Evolutionary conservation across 2,888 invertebrate species (phyloP), one percentile per base, ranked within the genome.

Genomic region (Elegia similella): DNA sequence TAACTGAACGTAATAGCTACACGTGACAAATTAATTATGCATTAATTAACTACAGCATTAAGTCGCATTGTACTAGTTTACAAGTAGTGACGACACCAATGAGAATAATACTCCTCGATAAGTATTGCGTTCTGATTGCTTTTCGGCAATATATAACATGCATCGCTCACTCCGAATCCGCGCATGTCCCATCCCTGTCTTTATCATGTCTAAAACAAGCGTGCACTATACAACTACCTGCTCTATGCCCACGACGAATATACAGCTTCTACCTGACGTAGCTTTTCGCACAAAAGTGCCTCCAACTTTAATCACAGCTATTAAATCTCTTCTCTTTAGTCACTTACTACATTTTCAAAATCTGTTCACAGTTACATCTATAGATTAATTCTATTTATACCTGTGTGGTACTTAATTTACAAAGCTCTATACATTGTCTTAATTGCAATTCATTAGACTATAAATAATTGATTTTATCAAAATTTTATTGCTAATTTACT

Each of bases 381-480:
- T 82, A 77, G 71, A 77, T 83, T 84, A 86, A 77, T 72, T 82
- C 82, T 89, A 88, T 82, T 75, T 83, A 78, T 76, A 89, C 89
- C 89, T 88, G 86, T 88, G 82, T 88, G 82, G 82, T 84, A 85
- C 88, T 87, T 88, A 88, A 72, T 78, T 84, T 91, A 90, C 85
- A 78, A 91, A 91, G 91, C 91, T 91, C 92, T 91, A 92, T 90
- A 91, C 91, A 90, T 84, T 86, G 80, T 86, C 88, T 88, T 91
- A 88, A 79, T 86, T 82, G 85, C 86, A 82, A 86, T 84, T 80
- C 74, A 84, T 84, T 82, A 82, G 75, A 82, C 81, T 80, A 88
- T 88, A 88, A 88, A 90, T 91, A 91, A 91, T 91, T 91, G 91
- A 91, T 90, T 91, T 89, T 84, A 88, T 90, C 85, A 86, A 85